Evolutionary conservation across 2,113 vertebrate genomes (phyloP).

Genomic region (Nannospalax galili): DNA sequence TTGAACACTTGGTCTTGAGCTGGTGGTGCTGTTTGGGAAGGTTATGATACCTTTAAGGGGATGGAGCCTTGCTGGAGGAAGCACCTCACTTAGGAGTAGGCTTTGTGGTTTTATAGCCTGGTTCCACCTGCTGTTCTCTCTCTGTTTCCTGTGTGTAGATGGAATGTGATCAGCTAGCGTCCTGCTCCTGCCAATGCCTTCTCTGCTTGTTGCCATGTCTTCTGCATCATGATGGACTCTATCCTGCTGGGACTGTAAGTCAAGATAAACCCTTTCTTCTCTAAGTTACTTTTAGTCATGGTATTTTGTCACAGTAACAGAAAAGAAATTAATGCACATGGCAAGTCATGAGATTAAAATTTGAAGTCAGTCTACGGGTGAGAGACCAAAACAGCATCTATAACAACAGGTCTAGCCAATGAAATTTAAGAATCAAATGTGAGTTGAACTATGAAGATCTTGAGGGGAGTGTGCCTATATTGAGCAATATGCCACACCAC

Average conservation of each 20-base stretch:
- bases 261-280: background rate
- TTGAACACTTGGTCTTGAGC: background rate
- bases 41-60: background rate
- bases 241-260: background rate
- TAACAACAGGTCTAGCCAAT: background rate
- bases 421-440: background rate
- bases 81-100: too few relatives aligned
- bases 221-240: background rate
- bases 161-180: background rate
- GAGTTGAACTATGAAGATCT: background rate
- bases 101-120: too few relatives aligned
- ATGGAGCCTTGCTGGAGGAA: too few relatives aligned
- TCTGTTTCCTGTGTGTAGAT: background rate
- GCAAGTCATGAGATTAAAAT: background rate
- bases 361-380: conserved; percentile 1
- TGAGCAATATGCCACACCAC: background rate
- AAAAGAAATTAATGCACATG: background rate
- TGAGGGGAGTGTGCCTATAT: background rate
- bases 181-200: background rate
- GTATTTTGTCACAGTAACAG: background rate
- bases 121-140: background rate
- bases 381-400: background rate
- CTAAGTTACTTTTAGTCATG: background rate
- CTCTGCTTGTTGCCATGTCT: too few relatives aligned
- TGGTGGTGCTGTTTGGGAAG: background rate